phyloP scores from a whole-genome alignment of 2,797 vertebrate species.

The Typhlichthys subterraneus region DNA sequence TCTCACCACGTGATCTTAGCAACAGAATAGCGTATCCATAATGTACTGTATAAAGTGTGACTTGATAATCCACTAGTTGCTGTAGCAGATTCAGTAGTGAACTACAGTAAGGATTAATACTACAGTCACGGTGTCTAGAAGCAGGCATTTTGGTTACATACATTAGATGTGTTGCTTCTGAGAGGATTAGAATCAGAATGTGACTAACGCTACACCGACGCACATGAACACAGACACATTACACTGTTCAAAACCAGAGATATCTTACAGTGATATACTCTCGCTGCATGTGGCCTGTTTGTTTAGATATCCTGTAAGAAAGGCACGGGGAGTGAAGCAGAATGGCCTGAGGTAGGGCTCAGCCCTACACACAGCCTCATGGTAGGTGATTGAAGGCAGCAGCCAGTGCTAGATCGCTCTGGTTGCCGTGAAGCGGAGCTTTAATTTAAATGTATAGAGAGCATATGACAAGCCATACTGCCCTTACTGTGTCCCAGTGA shows the following conservation, averaged over 20 bases:
- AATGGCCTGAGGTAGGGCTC: constrained; percentile 40
- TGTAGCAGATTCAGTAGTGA: constrained; percentile 40
- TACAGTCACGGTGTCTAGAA: constrained; percentile 30
- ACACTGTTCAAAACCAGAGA: constrained; percentile 25
- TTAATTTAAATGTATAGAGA: constrained; percentile 34
- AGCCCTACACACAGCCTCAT: constrained; percentile 45
- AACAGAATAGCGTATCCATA: neutral
- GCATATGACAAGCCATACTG: constrained; percentile 38
- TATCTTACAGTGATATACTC: constrained; percentile 28
- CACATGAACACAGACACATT: constrained; percentile 43
- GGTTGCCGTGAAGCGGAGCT: constrained; percentile 55
- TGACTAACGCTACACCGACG: constrained; percentile 32
- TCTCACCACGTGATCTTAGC: neutral
- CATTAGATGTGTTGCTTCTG: constrained; percentile 6
- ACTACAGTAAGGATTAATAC: constrained; percentile 26
- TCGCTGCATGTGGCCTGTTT: constrained; percentile 34
- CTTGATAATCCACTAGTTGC: constrained; percentile 15
- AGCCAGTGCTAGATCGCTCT: constrained; percentile 69
- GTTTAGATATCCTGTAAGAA: constrained; percentile 61
- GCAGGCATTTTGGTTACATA: constrained; percentile 42
- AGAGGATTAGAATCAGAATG: constrained; percentile 35
- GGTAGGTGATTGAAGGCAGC: constrained; percentile 57
- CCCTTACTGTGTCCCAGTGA: constrained; percentile 38
- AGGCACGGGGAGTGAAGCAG: constrained; percentile 76
- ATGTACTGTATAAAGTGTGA: constrained; percentile 5